Evolutionary conservation across 2,113 vertebrate genomes (phyloP), one percentile per base, ranked within the genome.

Genomic region (Speoplatyrhinus poulsoni): DNA sequence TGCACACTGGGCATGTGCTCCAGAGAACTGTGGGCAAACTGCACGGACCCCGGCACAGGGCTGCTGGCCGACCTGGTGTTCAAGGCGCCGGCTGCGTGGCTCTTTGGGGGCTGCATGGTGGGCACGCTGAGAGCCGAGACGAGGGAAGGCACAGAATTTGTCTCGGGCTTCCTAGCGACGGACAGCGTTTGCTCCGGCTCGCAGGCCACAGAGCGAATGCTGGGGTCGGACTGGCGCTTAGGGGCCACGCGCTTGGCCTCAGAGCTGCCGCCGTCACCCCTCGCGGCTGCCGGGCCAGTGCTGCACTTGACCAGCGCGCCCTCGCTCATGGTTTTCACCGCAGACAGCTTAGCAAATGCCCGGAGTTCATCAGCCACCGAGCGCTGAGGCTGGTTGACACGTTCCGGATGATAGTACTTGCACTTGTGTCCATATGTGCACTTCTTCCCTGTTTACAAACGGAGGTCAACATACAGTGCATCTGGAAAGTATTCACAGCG

Each of bases 341-440:
- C 96, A 67, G 97, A 98, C 81, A 98, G 88, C 92, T 98, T 98
- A 88, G 98, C 98, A 88, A 97, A 98, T 85, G 98, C 98, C 86
- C 98, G 92, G 78, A 99, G 96, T 85, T 99, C 98, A 82, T 99
- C 98, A 60, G 98, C 98, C 73, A 99, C 97, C 1, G 98, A 97
- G 70, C 95, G 93, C 90, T 94, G 93, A 11, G 96, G 95, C 85
- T 99, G 97, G 90, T 96, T 98, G 78, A 96, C 95, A 70, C 98
- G 94, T 87, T 99, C 98, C 12, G 98, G 98, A 80, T 99, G 98
- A 89, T 98, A 99, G 91, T 98, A 99, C 92, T 99, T 99, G 92
- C 98, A 99, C 91, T 99, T 99, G 87, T 99, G 96, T 85, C 98
- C 98, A 74, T 99, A 99, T 64, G 98, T 99, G 90, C 98, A 99